Evolutionary conservation across 2,888 invertebrate genomes (phyloP), one percentile per base, ranked within the genome.

Genomic region (Protodeltote pygarga): DNA sequence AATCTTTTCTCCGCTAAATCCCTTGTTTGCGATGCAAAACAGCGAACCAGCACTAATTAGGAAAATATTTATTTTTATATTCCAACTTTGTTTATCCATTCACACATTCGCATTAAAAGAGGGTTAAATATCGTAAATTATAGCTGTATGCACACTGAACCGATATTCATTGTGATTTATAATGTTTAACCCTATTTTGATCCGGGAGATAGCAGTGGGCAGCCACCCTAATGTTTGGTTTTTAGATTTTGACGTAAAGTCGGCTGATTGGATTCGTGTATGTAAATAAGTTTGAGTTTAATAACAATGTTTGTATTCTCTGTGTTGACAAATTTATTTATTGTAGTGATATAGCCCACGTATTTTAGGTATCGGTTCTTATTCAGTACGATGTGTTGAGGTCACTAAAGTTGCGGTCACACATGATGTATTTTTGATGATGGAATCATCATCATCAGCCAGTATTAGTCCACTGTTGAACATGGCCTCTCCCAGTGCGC

Each of bases 111-210:
- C 35, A 45, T 59, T 57, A 52, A 53, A 51, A 45, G 67, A 77
- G 83, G 87, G 87, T 81, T 50, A 85, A 87, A 88, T 86, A 87
- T 84, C 81, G 68, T 89, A 81, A 89, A 79, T 88, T 86, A 88
- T 83, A 60, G 62, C 74, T 60, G 64, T 68, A 65, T 61, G 66
- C 71, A 71, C 73, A 67, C 65, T 66, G 66, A 76, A 75, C 81
- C 75, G 73, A 71, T 73, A 70, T 75, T 81, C 80, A 81, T 83
- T 75, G 77, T 87, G 85, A 89, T 87, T 89, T 86, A 86, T 81
- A 70, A 65, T 53, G 59, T 71, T 71, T 73, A 76, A 70, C 78
- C 80, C 74, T 72, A 65, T 65, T 69, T 70, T 59, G 66, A 67
- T 71, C 48, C 51, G 33, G 11, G 16, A 16, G 71, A 65, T 69